Evolutionary conservation across 2,888 invertebrate species (phyloP).

Genomic region (Andrena hattorfiana): DNA sequence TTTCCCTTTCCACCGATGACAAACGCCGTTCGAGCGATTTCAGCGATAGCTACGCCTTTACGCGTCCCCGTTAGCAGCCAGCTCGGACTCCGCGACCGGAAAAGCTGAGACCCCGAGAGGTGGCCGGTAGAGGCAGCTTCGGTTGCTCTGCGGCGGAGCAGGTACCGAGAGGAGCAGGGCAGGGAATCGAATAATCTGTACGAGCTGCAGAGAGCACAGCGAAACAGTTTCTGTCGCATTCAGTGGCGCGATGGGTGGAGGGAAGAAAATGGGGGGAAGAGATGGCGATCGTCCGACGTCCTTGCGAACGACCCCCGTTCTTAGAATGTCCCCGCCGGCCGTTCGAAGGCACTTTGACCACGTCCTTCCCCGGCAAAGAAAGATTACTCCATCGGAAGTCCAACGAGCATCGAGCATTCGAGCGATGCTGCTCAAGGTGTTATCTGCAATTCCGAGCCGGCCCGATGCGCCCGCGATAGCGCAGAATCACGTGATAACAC

Average conservation of each 20-base stretch:
- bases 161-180: too few relatives aligned
- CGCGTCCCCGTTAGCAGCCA: slow-evolving; percentile 23
- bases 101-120: neutral
- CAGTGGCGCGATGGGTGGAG: too few relatives aligned
- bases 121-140: too few relatives aligned
- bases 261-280: too few relatives aligned
- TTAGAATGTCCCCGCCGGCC: neutral
- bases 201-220: too few relatives aligned
- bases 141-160: too few relatives aligned
- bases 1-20: slow-evolving; percentile 68
- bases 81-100: slow-evolving; percentile 21
- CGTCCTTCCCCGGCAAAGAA: slow-evolving; percentile 2
- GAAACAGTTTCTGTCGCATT: too few relatives aligned
- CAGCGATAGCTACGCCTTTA: slow-evolving; percentile 48
- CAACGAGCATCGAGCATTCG: neutral
- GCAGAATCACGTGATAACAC: slow-evolving; percentile 17
- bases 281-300: too few relatives aligned
- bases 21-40: slow-evolving; percentile 53
- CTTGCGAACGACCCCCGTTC: neutral
- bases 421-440: slow-evolving; percentile 15
- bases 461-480: slow-evolving; percentile 28
- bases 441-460: slow-evolving; percentile 57
- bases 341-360: neutral
- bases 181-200: too few relatives aligned
- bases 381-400: slow-evolving; percentile 34